Conservation (phyloP, 2,113 vertebrate species). For the Psephotus haematonotus region DNA sequence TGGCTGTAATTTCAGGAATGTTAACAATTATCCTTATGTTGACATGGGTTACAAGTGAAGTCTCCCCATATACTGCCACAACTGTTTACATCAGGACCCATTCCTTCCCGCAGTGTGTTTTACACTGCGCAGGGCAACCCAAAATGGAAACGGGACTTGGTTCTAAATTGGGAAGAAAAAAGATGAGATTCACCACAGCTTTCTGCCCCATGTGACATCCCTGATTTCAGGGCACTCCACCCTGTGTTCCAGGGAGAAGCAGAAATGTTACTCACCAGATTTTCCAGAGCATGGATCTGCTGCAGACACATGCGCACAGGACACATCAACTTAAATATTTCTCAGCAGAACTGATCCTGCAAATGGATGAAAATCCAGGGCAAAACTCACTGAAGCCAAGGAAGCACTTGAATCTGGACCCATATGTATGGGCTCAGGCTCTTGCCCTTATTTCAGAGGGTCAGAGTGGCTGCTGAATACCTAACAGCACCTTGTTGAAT, state of each 20-base stretch:
- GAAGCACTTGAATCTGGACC: neutral
- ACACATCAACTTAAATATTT: neutral
- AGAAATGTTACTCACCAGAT: neutral
- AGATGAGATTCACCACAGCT: neutral
- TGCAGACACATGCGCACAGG: neutral
- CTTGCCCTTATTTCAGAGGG: neutral
- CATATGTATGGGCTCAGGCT: rapidly evolving
- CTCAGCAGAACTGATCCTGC: neutral
- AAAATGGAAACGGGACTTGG: neutral
- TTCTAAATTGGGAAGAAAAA: neutral
- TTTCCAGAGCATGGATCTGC: neutral
- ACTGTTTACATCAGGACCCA: neutral
- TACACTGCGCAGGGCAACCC: neutral
- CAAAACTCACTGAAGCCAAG: neutral
- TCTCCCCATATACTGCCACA: neutral
- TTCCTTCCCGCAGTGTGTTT: neutral
- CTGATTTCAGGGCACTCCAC: neutral
- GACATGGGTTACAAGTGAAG: neutral
- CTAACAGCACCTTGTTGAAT: neutral
- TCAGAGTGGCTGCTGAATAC: neutral
- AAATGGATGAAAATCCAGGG: neutral
- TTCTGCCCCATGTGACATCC: neutral
- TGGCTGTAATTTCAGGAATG: neutral
- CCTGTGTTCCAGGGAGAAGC: neutral
- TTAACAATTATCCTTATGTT: neutral